These are phyloP conservation scores for Athalia circularis DNA, from an alignment of 2,888 invertebrate species.

Conservation along the genomic window DNA sequence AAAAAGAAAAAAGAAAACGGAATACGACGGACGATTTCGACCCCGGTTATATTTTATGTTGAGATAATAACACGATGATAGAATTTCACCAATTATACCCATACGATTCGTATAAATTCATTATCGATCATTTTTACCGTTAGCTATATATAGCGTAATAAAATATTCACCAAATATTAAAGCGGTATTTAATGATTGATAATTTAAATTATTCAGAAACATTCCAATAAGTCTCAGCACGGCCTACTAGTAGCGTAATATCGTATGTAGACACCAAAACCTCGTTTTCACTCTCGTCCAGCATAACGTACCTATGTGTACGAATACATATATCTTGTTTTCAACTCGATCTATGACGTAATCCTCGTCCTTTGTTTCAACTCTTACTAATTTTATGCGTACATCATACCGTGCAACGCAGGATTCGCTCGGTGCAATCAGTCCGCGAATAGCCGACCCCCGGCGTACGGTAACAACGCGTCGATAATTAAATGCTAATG, in stretches of 20 bases:
- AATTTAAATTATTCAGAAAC: neutral
- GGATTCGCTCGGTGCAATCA: neutral
- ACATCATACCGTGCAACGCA: neutral
- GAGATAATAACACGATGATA: no score
- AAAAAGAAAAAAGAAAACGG: no score
- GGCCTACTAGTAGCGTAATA: neutral
- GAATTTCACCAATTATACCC: neutral
- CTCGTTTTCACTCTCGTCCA: neutral
- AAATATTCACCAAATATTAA: slow-evolving; percentile 1
- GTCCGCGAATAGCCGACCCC: slow-evolving; percentile 23
- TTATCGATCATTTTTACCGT: slow-evolving; percentile 23
- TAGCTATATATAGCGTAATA: neutral
- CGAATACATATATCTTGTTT: no score
- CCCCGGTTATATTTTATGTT: no score
- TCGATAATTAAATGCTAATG: slow-evolving; percentile 41
- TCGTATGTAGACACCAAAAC: neutral
- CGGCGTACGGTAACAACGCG: neutral
- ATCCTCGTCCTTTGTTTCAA: neutral
- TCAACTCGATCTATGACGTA: neutral
- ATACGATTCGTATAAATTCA: neutral
- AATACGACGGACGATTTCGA: no score
- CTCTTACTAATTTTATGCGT: neutral
- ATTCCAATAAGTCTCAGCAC: neutral
- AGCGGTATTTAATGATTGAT: slow-evolving; percentile 2
- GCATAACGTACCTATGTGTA: no score